Base-by-base conservation (phyloP, 2,797 vertebrate genomes). In the Crypturellus tataupa region DNA sequence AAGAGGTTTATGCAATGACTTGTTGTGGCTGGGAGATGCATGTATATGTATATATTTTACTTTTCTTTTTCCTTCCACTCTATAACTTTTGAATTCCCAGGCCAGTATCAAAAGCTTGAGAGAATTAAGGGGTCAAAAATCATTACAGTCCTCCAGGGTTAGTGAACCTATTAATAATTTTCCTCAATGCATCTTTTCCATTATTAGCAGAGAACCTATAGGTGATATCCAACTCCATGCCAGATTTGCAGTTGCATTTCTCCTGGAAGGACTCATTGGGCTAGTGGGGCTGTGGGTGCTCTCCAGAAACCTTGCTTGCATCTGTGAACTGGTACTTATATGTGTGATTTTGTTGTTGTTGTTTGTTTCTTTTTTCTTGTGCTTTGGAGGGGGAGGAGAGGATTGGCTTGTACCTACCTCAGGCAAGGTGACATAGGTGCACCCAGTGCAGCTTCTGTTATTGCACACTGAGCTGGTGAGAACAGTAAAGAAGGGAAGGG, bases 241-340 rank as follows among this genome's bases (percentile, higher is more conserved):
- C 8, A 65, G 56, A 42, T 47, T 75, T 79, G 58, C 44, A 55
- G 46, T 31, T 46, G 13, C 68, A 59, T 59, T 69, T 39, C 2
- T 56, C 18, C 55, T 56, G 0, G 5, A 31, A 65, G 55, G 70
- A 55, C 37, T 37, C 0, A 0, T 69, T 69, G 4, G 2, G 47
- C 23, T 87, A 80, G 35, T 10, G 6, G 91, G 71, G 73, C 59
- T 59, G 49, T 35, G 85, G 55, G 70, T 76, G 70, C 63, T 91
- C 46, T 29, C 55, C 76, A 75, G 29, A 60, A 23, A 47, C 77
- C 55, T 47, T 16, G 13, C 10, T 46, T 44, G 4, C 6, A 58
- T 44, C 65, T 87, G 60, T 59, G 33, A 56, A 27, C 53, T 55
- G 80, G 60, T 1, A 0, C 65, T 40, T 44, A 10, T 72, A 71